These are phyloP conservation scores for Psittacara wagleri DNA, from an alignment of 2,113 vertebrate genomes.

Conservation along the genomic window DNA sequence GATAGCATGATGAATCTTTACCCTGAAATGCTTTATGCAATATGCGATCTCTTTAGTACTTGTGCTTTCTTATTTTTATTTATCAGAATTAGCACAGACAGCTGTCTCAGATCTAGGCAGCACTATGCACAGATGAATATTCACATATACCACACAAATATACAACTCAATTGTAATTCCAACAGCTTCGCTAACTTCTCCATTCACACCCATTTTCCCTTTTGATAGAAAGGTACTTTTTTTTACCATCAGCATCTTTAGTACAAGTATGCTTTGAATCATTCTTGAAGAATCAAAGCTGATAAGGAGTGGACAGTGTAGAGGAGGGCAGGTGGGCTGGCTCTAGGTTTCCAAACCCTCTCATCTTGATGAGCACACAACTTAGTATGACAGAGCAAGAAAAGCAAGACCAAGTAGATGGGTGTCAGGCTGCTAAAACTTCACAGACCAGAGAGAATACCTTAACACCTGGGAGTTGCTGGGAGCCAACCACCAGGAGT, in stretches of 20 bases:
- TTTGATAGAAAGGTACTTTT: not conserved
- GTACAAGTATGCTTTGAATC: not conserved
- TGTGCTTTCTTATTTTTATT: not conserved
- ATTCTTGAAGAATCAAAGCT: fast-evolving
- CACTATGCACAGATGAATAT: not conserved
- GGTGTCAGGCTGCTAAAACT: not conserved
- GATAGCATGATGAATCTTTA: not conserved
- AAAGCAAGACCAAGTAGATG: not conserved
- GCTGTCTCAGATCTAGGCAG: not conserved
- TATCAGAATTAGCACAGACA: not conserved
- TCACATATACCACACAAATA: not conserved
- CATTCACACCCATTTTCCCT: not conserved
- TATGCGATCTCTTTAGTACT: not conserved
- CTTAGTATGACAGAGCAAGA: not conserved
- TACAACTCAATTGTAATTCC: not conserved
- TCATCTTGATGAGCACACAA: not conserved
- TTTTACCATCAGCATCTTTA: not conserved
- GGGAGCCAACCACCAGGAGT: not conserved
- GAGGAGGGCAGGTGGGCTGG: not conserved
- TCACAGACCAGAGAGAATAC: not conserved
- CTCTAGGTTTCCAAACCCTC: not conserved
- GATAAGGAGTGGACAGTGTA: not conserved
- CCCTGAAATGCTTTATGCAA: not conserved
- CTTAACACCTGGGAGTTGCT: not conserved
- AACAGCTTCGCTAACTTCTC: not conserved